Base-by-base conservation (phyloP, 1,140 invertebrate species). In the Heliconius himera region DNA sequence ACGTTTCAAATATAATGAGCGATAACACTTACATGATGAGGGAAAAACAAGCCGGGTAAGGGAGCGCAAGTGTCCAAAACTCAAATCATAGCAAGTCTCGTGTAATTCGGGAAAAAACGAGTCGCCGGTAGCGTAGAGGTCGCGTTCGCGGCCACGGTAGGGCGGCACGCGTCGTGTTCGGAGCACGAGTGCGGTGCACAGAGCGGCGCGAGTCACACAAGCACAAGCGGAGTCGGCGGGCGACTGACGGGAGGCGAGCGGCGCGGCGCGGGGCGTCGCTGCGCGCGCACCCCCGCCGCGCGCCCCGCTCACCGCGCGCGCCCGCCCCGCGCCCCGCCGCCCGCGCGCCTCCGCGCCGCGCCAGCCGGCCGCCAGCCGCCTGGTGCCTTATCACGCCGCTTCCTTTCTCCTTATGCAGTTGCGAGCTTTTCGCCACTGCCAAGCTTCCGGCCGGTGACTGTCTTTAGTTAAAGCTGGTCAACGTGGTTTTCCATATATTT, bases 341-440 rank as follows among this genome's bases (percentile, higher is more conserved):
- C 20, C 56, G n/a, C 56, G 22, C 56, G 9, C n/a, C 56, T 1
- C 78, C 83, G 66, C 85, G 49, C 87, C 82, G 76, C 84, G 70
- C 83, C 84, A 84, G 54, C 84, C 49, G 49, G 84, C 85, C 89
- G 87, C 89, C 88, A 51, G 89, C 85, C 56, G 56, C 56, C 56
- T 66, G 22, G 60, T 89, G 90, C 90, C 92, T 94, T 94, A 94
- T 94, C 92, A 93, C 88, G 90, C 87, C 89, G 92, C 91, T 92
- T 93, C 92, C 92, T 93, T 93, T 94, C 91, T 94, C 92, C 89
- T 93, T 91, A 89, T 94, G 91, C 91, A 92, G 90, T 93, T 91
- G 89, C 90, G 90, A 93, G 91, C 93, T 93, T 93, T 93, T 93
- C 92, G 91, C 93, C 91, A 92, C 91, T 94, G 91, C 91, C 89